Evolutionary conservation across 2,113 vertebrate species (phyloP), one percentile per base, ranked within the genome.

Genomic region (Erpornis zantholeuca): DNA sequence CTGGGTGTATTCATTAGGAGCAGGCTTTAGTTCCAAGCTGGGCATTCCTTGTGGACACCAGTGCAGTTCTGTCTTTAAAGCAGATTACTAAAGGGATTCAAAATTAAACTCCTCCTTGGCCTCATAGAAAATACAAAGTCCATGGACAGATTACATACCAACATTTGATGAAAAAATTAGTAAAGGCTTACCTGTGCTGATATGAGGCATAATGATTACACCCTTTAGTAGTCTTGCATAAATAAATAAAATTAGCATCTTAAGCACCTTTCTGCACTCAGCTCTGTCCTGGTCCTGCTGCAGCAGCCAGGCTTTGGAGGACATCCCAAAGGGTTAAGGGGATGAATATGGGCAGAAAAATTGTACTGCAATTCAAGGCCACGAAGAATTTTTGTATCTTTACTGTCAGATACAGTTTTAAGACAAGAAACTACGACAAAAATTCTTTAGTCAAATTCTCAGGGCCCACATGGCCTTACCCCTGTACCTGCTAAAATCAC

Each of bases 381-480:
- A 29, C 3, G 1, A 11, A 36, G 3, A 23, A 23, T 31, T 57
- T 69, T 16, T 72, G 3, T 47, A 5, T 20, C 3, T 68, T 82
- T 68, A 3, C 57, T 86, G 9, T 21, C 36, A 40, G 4, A 40
- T 56, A 10, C 1, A 3, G 13, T 44, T 92, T 72, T 57, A 61
- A 27, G 13, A 25, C 4, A 54, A 54, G 22, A 65, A 59, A 72
- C 15, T 1, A 25, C 35, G 66, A 47, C 19, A 60, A 60, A 56
- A 69, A 25, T 25, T 49, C 6, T 52, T 79, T 0, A 6, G 5
- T 47, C 12, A 33, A 31, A 27, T 66, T 63, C 54, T 77, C 31
- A 11, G 17, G 33, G 49, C 52, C 12, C 1, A 1, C 5, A 1
- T 9, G 40, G 29, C n/a, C 17, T 36, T 31, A 25, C 4, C 11